Conservation (phyloP, 2,888 invertebrate species). For the Ommatoiulus sabulosus region DNA sequence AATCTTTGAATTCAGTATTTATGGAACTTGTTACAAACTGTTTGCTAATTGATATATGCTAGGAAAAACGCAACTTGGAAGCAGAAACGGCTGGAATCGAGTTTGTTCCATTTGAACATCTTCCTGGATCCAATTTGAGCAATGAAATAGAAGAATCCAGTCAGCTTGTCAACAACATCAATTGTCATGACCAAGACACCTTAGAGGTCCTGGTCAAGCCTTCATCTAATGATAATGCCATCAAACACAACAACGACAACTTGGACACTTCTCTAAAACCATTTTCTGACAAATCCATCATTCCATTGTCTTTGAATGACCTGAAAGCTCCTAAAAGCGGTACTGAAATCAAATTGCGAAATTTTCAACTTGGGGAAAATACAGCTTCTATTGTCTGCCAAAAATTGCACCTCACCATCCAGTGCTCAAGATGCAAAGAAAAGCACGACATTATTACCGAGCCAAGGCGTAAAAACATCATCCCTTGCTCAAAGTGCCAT, state of each 20-base stretch:
- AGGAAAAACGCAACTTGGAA: constrained; percentile 64
- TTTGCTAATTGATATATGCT: not conserved
- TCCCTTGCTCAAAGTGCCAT: constrained; percentile 65
- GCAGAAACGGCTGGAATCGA: constrained; percentile 66
- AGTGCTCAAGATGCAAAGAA: constrained; percentile 62
- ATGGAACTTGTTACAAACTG: not conserved
- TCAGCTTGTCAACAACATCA: too few relatives aligned
- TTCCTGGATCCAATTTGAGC: constrained; percentile 47
- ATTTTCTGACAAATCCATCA: constrained; percentile 30
- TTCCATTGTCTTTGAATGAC: constrained; percentile 6
- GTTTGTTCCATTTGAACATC: constrained; percentile 64
- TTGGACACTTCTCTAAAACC: not conserved
- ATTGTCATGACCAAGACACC: not conserved
- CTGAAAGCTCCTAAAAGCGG: constrained; percentile 62
- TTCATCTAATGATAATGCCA: not conserved
- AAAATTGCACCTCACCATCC: constrained; percentile 63
- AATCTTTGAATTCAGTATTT: not conserved
- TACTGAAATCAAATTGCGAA: constrained; percentile 65
- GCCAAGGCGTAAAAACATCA: constrained; percentile 63
- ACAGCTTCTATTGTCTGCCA: constrained; percentile 65
- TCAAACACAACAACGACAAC: not conserved
- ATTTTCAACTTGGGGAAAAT: constrained; percentile 65
- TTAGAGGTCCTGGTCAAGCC: not conserved
- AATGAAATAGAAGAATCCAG: not conserved
- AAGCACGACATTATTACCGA: constrained; percentile 64